Conservation (phyloP, 2,888 invertebrate genomes). For the Spisula solida region DNA sequence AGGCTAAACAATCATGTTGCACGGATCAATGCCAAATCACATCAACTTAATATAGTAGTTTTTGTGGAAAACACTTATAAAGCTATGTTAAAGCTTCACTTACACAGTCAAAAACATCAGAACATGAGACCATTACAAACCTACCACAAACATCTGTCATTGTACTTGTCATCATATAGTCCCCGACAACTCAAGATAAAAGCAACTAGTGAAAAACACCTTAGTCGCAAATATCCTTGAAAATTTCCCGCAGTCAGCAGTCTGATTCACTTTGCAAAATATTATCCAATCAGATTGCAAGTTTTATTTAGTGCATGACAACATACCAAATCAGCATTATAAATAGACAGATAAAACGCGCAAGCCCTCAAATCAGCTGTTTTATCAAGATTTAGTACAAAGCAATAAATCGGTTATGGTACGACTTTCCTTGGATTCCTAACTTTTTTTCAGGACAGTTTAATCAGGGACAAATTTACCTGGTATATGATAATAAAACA, state of each 20-base stretch:
- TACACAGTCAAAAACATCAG: too few relatives aligned
- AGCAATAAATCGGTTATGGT: not conserved
- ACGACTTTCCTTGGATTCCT: not conserved
- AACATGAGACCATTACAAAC: not conserved
- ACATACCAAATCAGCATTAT: not conserved
- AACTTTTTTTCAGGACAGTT: not conserved
- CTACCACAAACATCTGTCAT: not conserved
- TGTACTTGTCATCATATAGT: not conserved
- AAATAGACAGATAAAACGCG: not conserved
- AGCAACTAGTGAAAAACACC: slow-evolving; percentile 3
- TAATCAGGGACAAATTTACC: not conserved
- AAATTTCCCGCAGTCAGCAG: slow-evolving; percentile 22
- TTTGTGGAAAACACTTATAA: too few relatives aligned
- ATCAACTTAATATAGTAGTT: too few relatives aligned
- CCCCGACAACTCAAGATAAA: not conserved
- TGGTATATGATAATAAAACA: not conserved
- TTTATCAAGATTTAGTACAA: not conserved
- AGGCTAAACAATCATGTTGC: too few relatives aligned
- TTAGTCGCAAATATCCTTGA: not conserved
- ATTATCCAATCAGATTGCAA: not conserved
- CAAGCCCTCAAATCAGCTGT: not conserved
- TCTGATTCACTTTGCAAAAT: not conserved
- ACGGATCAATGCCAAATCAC: too few relatives aligned
- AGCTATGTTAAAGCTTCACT: too few relatives aligned
- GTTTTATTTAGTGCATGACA: slow-evolving; percentile 13